Percentiles rank a stretch among this genome's conserved stretches.
Evolutionary conservation across 2,797 vertebrate genomes (phyloP).

Genomic region (Enteromius trimaculatus): DNA sequence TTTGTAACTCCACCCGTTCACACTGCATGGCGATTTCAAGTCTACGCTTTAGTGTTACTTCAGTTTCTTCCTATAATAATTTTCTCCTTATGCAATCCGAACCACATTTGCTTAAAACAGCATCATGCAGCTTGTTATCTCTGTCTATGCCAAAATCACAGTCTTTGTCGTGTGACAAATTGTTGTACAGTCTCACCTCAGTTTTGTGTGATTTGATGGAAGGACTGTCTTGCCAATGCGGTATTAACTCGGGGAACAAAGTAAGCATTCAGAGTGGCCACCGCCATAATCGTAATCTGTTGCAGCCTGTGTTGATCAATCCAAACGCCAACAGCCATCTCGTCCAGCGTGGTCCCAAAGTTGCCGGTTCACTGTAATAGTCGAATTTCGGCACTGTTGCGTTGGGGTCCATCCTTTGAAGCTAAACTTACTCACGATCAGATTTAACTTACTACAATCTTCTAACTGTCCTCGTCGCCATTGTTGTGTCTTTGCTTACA

Average conservation of each 20-base stretch:
- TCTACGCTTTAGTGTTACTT: conserved; percentile 10
- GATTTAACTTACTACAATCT: no score
- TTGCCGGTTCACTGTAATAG: not conserved
- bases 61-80: conserved; percentile 38
- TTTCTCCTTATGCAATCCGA: conserved; percentile 40
- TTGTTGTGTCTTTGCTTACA: no score
- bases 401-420: no score
- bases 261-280: not conserved
- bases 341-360: not conserved
- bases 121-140: conserved; percentile 50
- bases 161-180: conserved; percentile 30
- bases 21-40: conserved; percentile 6
- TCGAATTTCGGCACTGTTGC: not conserved
- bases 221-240: conserved; percentile 16
- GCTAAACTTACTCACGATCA: no score
- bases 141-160: not conserved
- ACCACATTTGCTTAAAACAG: conserved; percentile 34
- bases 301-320: not conserved
- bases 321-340: not conserved
- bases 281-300: not conserved
- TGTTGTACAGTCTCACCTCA: conserved; percentile 50
- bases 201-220: conserved; percentile 34
- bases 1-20: no score
- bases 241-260: conserved; percentile 40
- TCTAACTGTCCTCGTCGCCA: no score